Percentiles rank a stretch among this genome's conserved stretches.
Evolutionary conservation across 1,140 invertebrate genomes (phyloP).

Genomic region (Rhagoletis zephyria): DNA sequence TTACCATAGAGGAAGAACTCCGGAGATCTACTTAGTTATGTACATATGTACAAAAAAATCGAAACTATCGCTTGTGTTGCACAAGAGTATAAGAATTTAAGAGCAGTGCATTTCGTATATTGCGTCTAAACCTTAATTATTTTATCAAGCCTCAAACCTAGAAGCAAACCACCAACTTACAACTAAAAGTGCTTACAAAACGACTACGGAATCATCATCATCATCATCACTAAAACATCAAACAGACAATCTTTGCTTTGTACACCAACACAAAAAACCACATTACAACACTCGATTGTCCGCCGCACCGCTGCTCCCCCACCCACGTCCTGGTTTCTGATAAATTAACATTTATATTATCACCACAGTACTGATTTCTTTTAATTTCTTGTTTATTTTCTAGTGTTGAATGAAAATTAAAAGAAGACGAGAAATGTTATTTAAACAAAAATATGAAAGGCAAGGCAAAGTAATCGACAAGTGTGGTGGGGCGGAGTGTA

Average conservation of each 20-base stretch:
- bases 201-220: not conserved
- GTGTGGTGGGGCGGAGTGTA: constrained; percentile 10
- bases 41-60: too few species aligned
- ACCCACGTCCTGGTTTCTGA: not conserved
- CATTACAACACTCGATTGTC: not conserved
- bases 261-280: not conserved
- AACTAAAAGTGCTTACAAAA: constrained; percentile 11
- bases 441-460: constrained; percentile 48
- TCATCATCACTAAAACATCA: constrained; percentile 6
- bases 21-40: too few species aligned
- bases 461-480: not conserved
- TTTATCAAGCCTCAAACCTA: not conserved
- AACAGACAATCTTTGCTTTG: not conserved
- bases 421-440: constrained; percentile 40
- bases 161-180: not conserved
- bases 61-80: too few species aligned
- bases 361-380: constrained; percentile 26
- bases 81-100: too few species aligned
- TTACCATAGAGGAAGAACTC: too few species aligned
- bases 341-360: constrained; percentile 48
- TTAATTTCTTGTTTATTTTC: constrained; percentile 47
- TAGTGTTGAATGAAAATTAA: constrained; percentile 49
- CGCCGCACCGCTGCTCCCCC: not conserved
- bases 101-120: too few species aligned
- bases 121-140: not conserved